Conservation (phyloP, 2,797 vertebrate species). For the Todus mexicanus region DNA sequence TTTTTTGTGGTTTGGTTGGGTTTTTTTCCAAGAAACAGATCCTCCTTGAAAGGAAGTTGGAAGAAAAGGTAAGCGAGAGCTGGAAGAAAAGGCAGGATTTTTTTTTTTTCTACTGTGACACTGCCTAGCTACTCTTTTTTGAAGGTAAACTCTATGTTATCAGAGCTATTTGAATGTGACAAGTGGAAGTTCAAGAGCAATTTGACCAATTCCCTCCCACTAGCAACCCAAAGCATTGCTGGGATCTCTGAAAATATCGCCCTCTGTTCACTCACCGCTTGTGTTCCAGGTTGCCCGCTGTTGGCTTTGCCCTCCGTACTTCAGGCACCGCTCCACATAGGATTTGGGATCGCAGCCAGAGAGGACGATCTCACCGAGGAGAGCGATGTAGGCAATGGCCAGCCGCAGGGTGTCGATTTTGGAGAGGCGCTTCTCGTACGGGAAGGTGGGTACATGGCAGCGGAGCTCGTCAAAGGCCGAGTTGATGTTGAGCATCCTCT, state of each 20-base stretch:
- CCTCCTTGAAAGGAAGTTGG: not conserved
- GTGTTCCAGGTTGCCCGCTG: slow-evolving; percentile 80
- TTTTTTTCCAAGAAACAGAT: not conserved
- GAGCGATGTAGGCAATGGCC: slow-evolving; percentile 82
- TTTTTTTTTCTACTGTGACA: not conserved
- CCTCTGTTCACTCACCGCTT: slow-evolving; percentile 69
- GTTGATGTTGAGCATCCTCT: slow-evolving; percentile 82
- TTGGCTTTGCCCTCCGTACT: slow-evolving; percentile 73
- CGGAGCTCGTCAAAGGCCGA: slow-evolving; percentile 80
- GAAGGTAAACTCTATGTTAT: fast-evolving
- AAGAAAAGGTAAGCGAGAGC: not conserved
- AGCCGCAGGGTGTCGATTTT: slow-evolving; percentile 82
- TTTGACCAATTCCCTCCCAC: not conserved
- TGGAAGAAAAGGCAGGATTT: too few relatives aligned
- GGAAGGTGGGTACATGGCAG: slow-evolving; percentile 81
- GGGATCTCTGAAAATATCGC: not conserved
- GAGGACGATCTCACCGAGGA: slow-evolving; percentile 81
- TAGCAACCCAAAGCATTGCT: not conserved
- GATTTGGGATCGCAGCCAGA: slow-evolving; percentile 79
- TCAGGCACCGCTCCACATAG: slow-evolving; percentile 80
- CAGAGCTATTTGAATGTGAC: too few relatives aligned
- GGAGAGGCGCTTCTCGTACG: slow-evolving; percentile 82
- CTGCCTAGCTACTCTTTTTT: not conserved
- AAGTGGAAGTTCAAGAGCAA: fast-evolving
- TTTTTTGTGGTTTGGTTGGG: too few relatives aligned